Evolutionary conservation across 2,113 vertebrate species (phyloP), one percentile per base, ranked within the genome.

Genomic region (Chloropsis cyanopogon): DNA sequence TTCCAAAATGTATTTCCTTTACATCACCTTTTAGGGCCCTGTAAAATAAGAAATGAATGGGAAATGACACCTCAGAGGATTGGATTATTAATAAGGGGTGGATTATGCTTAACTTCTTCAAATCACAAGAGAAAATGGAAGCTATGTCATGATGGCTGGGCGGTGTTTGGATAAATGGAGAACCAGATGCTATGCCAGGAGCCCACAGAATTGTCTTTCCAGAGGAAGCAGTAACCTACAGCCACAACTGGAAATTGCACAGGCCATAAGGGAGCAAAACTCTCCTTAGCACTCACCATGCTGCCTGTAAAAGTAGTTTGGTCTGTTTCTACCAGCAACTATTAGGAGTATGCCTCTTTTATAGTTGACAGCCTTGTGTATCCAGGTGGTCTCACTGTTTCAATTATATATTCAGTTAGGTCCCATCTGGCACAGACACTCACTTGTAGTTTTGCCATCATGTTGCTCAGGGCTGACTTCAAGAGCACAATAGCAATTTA

Each of bases 1-100:
- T 79, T 90, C 87, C 83, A 70, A 93, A 96, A 93, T 14, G 16
- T 96, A 93, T 90, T 96, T 92, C 82, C 84, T 96, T 66, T 88
- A 76, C 60, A 66, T 69, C 59, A 88, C 56, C 52, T 90, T 94
- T 86, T 88, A 96, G 68, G n/a, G 37, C 46, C 46, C 56, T 3
- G 7, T 93, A 95, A 96, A 92, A 90, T 84, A 93, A 20, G 3
- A 96, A 83, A 86, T 59, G 52, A 88, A 90, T 78, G 46, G 28
- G 28, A 92, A 93, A 88, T 49, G 6, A 46, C 63, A 78, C 82
- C 68, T 90, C 17, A 49, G 61, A 88, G 82, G 31, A 83, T 31
- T 56, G n/a, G 29, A 54, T 81, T 92, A 78, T 81, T 88, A 91
- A 52, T 66, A 86, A 83, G 35, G 60, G 13, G 24, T 56, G 64